Evolutionary conservation across 2,797 vertebrate species (phyloP).

Genomic region (Pseudocheirus occidentalis): DNA sequence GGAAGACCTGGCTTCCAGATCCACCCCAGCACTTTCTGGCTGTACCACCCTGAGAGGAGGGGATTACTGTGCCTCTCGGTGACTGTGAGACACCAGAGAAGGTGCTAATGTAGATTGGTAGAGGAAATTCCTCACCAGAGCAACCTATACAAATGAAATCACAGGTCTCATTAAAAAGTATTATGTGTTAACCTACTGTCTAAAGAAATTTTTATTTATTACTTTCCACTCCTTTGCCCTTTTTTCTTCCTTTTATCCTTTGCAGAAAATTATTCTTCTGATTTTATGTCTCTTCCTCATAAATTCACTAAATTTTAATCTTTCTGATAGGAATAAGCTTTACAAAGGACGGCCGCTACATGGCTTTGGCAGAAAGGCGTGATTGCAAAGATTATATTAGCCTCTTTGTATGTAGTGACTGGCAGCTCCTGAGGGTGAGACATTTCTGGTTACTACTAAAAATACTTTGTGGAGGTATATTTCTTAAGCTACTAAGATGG

Average conservation of each 20-base stretch:
- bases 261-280: fast-evolving
- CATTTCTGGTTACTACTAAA: fast-evolving
- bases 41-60: too few species aligned
- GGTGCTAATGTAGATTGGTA: background rate
- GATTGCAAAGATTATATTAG: conserved; percentile 98
- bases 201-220: background rate
- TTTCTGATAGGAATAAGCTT: conserved; percentile 89
- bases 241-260: background rate
- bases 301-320: background rate
- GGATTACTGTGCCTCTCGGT: fast-evolving
- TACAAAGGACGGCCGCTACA: conserved; percentile 93
- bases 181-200: background rate
- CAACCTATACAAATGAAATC: background rate
- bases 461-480: too few species aligned
- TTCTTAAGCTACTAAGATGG: background rate
- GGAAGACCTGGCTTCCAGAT: background rate
- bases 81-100: background rate
- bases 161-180: background rate
- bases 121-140: background rate
- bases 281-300: fast-evolving
- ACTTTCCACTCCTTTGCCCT: background rate
- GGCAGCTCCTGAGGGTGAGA: conserved; percentile 96
- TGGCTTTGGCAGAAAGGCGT: conserved; percentile 95
- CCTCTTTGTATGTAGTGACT: conserved; percentile 96
- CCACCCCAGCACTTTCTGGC: background rate